These are phyloP conservation scores for Tenthredo distinguenda DNA, from an alignment of 2,888 invertebrate genomes.

Conservation along the genomic window DNA sequence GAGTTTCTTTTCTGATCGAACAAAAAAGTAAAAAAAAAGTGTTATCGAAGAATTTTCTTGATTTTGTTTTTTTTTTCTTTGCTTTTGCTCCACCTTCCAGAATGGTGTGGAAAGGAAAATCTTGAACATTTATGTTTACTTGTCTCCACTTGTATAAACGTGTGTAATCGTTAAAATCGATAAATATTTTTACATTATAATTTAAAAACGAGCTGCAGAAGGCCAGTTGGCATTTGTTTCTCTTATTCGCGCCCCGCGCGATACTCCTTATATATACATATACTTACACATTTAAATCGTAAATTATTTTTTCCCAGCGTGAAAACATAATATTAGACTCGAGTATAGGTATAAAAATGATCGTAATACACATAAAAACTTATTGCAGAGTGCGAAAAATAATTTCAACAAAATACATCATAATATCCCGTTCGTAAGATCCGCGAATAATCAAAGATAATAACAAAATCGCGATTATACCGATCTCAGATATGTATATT, in stretches of 20 bases:
- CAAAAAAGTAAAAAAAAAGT: neutral
- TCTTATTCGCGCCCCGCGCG: constrained; percentile 25
- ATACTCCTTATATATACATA: constrained; percentile 18
- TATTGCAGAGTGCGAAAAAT: constrained; percentile 24
- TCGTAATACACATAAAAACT: neutral
- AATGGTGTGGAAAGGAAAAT: neutral
- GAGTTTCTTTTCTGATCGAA: too few relatives aligned
- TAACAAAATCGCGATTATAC: neutral
- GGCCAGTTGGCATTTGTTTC: constrained; percentile 35
- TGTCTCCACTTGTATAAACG: neutral
- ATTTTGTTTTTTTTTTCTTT: neutral
- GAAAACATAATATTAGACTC: constrained; percentile 13
- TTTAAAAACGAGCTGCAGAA: constrained; percentile 25
- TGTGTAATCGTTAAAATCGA: constrained; percentile 4
- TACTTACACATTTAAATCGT: constrained; percentile 22
- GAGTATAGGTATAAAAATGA: constrained; percentile 27
- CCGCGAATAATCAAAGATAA: neutral
- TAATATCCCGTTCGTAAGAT: neutral
- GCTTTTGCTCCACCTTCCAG: neutral
- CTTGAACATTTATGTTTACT: neutral
- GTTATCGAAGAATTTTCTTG: neutral
- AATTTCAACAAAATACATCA: neutral
- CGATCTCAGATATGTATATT: constrained; percentile 23
- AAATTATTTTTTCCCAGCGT: constrained; percentile 3
- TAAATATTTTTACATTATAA: constrained; percentile 26